Conservation (phyloP, 53 echinoderm and acorn worm species). For the Paracentrotus lividus region DNA sequence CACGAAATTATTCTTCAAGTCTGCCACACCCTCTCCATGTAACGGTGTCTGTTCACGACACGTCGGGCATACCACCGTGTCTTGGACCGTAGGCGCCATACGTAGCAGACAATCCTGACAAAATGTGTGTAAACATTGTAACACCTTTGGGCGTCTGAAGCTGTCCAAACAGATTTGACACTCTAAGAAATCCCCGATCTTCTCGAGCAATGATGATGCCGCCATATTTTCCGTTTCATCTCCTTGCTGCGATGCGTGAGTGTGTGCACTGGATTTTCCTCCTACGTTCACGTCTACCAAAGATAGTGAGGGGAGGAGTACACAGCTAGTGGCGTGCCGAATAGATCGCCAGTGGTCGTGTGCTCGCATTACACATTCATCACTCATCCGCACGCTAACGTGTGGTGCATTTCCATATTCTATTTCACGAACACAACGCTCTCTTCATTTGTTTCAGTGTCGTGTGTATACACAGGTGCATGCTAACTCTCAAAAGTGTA, state of each 20-base stretch:
- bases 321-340: conserved; percentile 5
- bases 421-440: background rate
- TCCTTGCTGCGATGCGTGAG: background rate
- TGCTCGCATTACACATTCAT: conserved; percentile 45
- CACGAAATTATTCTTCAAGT: conserved; percentile 92
- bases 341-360: conserved; percentile 22
- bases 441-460: background rate
- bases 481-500: too few species aligned
- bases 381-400: conserved; percentile 44
- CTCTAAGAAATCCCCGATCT: conserved; percentile 92
- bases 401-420: conserved; percentile 52
- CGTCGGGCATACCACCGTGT: conserved; percentile 84
- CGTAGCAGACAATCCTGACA: conserved; percentile 87
- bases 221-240: conserved; percentile 77
- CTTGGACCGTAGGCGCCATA: conserved; percentile 81
- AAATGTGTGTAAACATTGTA: conserved; percentile 96
- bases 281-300: conserved; percentile 33
- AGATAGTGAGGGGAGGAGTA: conserved; percentile 19
- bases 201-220: conserved; percentile 88
- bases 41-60: conserved; percentile 88
- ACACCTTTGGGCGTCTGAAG: conserved; percentile 88
- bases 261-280: background rate
- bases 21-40: conserved; percentile 85
- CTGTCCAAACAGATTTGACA: conserved; percentile 92
- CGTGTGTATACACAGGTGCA: background rate